phyloP scores from a whole-genome alignment of 2,113 vertebrate genomes.

The Cyrtonyx montezumae region DNA sequence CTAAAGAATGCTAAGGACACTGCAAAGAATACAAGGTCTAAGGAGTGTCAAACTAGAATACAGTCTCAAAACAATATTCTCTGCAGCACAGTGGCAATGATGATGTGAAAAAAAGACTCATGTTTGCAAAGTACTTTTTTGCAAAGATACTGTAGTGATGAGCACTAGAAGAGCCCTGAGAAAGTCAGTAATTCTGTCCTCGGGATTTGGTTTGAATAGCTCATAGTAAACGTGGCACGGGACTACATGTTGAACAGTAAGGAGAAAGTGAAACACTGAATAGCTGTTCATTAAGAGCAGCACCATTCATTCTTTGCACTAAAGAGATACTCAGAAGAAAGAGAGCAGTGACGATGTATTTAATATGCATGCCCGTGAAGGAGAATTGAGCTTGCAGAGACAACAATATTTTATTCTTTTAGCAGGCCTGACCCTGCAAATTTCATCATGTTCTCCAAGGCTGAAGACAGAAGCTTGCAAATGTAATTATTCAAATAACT shows the following conservation, averaged over 20 bases:
- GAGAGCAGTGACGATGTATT: conserved; percentile 41
- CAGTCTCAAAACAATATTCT: background rate
- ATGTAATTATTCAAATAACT: conserved; percentile 10
- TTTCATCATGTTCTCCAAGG: conserved; percentile 48
- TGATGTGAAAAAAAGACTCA: background rate
- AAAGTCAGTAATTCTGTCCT: background rate
- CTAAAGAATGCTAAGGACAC: conserved; percentile 50
- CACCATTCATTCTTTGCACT: conserved; percentile 14
- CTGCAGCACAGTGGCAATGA: background rate
- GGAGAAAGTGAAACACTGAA: conserved; percentile 70
- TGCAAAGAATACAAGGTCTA: conserved; percentile 25
- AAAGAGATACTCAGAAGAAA: conserved; percentile 67
- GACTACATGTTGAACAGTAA: conserved; percentile 48
- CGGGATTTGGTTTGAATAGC: background rate
- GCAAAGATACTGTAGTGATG: background rate
- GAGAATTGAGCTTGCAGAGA: conserved; percentile 26
- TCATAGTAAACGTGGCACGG: conserved; percentile 15
- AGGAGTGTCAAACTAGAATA: conserved; percentile 34
- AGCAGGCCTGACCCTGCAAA: conserved; percentile 61
- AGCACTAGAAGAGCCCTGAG: conserved; percentile 17
- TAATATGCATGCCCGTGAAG: conserved; percentile 63
- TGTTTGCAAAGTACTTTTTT: background rate
- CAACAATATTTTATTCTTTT: conserved; percentile 46
- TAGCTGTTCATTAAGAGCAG: conserved; percentile 55
- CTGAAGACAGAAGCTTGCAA: conserved; percentile 30